phyloP scores from a whole-genome alignment of 2,113 vertebrate genomes.

The Cynocephalus volans region DNA sequence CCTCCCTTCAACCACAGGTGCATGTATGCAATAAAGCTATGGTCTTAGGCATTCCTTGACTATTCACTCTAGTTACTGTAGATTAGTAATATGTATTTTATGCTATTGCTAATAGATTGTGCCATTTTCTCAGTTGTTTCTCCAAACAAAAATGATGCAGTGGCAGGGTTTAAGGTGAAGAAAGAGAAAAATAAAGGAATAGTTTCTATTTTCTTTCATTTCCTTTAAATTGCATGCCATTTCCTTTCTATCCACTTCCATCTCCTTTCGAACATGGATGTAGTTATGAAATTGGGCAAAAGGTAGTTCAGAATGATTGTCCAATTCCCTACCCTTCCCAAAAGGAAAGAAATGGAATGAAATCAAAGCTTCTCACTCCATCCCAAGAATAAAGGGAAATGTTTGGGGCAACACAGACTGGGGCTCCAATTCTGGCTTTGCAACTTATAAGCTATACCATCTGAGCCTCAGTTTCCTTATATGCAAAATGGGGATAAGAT shows the following conservation, averaged over 20 bases:
- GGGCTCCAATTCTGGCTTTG: not conserved
- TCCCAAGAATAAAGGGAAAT: not conserved
- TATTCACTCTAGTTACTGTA: not conserved
- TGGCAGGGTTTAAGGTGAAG: not conserved
- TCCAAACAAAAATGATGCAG: slow-evolving; percentile 17
- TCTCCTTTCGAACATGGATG: slow-evolving; percentile 35
- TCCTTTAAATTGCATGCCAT: not conserved
- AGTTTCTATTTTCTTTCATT: not conserved
- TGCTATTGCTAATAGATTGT: not conserved
- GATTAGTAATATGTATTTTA: slow-evolving; percentile 34
- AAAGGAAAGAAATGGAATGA: slow-evolving; percentile 39
- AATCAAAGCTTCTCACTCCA: slow-evolving; percentile 1
- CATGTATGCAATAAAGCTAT: not conserved
- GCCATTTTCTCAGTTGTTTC: slow-evolving; percentile 54
- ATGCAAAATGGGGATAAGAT: not conserved
- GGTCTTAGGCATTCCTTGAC: not conserved
- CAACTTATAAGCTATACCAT: not conserved
- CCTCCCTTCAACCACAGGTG: not conserved
- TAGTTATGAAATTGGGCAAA: slow-evolving; percentile 13
- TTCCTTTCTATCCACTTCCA: slow-evolving; percentile 4
- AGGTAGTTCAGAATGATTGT: slow-evolving; percentile 26
- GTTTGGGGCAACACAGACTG: not conserved
- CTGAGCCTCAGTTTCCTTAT: slow-evolving; percentile 33
- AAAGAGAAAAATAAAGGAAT: slow-evolving; percentile 10
- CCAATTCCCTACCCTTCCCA: not conserved